Evolutionary conservation across 2,888 invertebrate genomes (phyloP).

Genomic region (Apamea anceps): DNA sequence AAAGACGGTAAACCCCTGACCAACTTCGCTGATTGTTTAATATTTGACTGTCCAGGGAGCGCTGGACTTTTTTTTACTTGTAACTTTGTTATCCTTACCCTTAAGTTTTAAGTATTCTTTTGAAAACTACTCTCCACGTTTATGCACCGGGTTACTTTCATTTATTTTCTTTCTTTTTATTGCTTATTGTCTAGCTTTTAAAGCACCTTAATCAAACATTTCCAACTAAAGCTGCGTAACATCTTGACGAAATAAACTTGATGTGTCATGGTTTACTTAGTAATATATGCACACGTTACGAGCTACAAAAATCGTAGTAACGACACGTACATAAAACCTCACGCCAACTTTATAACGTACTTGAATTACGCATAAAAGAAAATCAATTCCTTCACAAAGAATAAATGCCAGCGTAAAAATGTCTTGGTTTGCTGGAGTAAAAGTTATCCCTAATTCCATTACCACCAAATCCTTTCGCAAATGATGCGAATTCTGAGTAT

Average conservation of each 20-base stretch:
- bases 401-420: not conserved
- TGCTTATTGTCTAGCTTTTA: not conserved
- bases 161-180: slow-evolving; percentile 14
- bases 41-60: slow-evolving; percentile 1
- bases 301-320: slow-evolving; percentile 35
- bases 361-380: slow-evolving; percentile 42
- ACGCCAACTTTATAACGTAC: slow-evolving; percentile 20
- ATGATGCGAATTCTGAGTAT: not conserved
- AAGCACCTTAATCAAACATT: slow-evolving; percentile 1
- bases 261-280: slow-evolving; percentile 31
- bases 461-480: slow-evolving; percentile 1
- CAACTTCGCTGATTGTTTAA: not conserved
- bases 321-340: slow-evolving; percentile 38
- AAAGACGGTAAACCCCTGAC: not conserved
- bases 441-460: not conserved
- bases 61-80: not conserved
- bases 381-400: slow-evolving; percentile 9
- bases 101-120: not conserved
- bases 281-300: slow-evolving; percentile 36
- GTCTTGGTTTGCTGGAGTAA: slow-evolving; percentile 6
- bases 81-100: not conserved
- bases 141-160: not conserved
- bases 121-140: not conserved
- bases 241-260: slow-evolving; percentile 14
- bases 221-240: not conserved